Conservation (phyloP, 2,888 invertebrate genomes). For the Hypomecis punctinalis region DNA sequence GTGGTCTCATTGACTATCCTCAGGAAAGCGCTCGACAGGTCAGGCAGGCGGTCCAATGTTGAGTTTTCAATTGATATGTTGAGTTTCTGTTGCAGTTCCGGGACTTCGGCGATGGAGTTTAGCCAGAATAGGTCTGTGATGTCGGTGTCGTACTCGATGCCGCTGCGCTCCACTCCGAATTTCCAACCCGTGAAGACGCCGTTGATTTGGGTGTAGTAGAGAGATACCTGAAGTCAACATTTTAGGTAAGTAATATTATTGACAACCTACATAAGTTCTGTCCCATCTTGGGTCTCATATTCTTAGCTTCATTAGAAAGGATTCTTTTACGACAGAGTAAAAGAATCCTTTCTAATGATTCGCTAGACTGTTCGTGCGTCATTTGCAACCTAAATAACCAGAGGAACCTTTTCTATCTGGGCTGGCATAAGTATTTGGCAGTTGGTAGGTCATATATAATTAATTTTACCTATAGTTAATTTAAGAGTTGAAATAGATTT, state of each 20-base stretch:
- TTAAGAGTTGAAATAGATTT: too few relatives aligned
- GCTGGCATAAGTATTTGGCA: too few relatives aligned
- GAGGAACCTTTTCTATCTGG: too few relatives aligned
- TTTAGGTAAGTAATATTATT: neutral
- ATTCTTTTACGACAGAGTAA: too few relatives aligned
- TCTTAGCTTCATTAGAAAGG: too few relatives aligned
- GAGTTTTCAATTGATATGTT: slow-evolving; percentile 72
- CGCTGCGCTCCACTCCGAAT: slow-evolving; percentile 87
- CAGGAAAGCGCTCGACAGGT: slow-evolving; percentile 86
- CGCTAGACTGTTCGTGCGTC: too few relatives aligned
- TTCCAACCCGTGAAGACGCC: slow-evolving; percentile 92
- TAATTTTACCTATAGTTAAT: too few relatives aligned
- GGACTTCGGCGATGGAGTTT: slow-evolving; percentile 90
- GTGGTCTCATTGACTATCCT: slow-evolving; percentile 83
- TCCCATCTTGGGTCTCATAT: too few relatives aligned
- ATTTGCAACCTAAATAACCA: too few relatives aligned
- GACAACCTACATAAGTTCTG: too few relatives aligned
- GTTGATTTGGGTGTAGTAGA: slow-evolving; percentile 91
- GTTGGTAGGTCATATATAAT: too few relatives aligned
- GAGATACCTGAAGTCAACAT: slow-evolving; percentile 82
- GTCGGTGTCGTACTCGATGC: slow-evolving; percentile 85
- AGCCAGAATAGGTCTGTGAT: slow-evolving; percentile 89
- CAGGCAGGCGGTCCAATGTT: slow-evolving; percentile 63
- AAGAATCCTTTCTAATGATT: too few relatives aligned
- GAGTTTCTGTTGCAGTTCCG: slow-evolving; percentile 86